phyloP scores from a whole-genome alignment of 1,140 invertebrate species.

The Aphis craccivora region DNA sequence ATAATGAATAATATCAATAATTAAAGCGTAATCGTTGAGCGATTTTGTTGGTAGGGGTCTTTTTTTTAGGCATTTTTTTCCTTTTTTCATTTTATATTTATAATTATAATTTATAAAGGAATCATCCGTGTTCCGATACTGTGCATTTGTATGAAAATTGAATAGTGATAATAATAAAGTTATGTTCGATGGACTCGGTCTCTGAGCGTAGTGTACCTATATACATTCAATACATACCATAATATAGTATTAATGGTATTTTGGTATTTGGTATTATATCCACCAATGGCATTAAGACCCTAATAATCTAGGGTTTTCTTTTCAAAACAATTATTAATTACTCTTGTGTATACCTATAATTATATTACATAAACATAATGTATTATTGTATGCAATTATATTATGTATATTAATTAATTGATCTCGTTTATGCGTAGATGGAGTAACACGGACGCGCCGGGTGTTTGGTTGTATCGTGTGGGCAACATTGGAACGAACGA shows the following conservation, averaged over 20 bases:
- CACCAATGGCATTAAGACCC: background rate
- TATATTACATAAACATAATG: background rate
- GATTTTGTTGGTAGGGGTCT: too few species aligned
- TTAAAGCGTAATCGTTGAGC: too few species aligned
- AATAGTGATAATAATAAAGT: background rate
- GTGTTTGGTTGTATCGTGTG: slow-evolving; percentile 84
- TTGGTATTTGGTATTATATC: too few species aligned
- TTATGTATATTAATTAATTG: background rate
- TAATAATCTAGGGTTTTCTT: background rate
- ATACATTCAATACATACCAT: background rate
- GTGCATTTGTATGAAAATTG: background rate
- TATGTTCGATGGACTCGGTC: too few species aligned
- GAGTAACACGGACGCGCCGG: slow-evolving; percentile 82
- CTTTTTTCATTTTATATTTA: too few species aligned
- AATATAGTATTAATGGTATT: background rate
- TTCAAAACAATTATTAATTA: background rate
- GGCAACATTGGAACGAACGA: slow-evolving; percentile 71
- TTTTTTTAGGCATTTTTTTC: too few species aligned
- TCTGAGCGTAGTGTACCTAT: too few species aligned
- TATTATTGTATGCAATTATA: background rate
- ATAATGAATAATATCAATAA: too few species aligned
- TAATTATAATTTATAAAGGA: too few species aligned
- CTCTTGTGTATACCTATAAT: background rate
- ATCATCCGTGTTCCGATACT: background rate
- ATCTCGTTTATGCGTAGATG: slow-evolving; percentile 69